Base-by-base conservation (phyloP, 2,113 vertebrate species). In the Scolopax mira region DNA sequence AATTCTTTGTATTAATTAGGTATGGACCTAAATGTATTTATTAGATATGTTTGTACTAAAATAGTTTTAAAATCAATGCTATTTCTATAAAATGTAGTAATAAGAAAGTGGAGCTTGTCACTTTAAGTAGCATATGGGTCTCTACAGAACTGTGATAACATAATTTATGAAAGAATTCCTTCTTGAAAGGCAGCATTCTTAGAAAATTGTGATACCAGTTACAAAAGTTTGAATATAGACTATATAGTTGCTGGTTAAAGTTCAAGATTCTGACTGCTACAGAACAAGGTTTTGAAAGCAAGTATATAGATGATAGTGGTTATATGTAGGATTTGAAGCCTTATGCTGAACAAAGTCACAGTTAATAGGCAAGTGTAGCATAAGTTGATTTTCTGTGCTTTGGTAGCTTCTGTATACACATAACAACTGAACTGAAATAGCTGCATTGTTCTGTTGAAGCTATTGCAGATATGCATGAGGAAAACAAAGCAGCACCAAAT, bases 391-490 rank as follows among this genome's bases (percentile, higher is more conserved):
- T 83, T 73, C 52, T 73, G 33, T 90, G 70, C 23, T 79, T 89
- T 64, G 30, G 11, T 90, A 58, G 72, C 37, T 75, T 88, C 44
- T 86, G 5, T 67, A 5, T 41, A 15, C 11, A 5, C 41, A 1
- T 16, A 65, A 39, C 7, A 48, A 23, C 1, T 71, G 37, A 82
- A 39, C 18, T 77, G n/a, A 71, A 92, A 14, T 85, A 54, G 28
- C 18, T 85, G n/a, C 6, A 3, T 46, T 91, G 13, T 91, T 96
- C 58, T 81, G 7, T 91, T 93, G 62, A 96, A 98, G 98, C 91
- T 96, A 25, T 85, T 96, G 91, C 91, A 97, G 86, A 85, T 93
- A 98, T 98, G 98, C 97, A 97, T 22, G 96, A 97, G 58, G 97
- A 97, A 55, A 94, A 67, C 21, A 64, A 87, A 54, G 92, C 95